These are phyloP conservation scores for Pimpla rufipes DNA, from an alignment of 2,888 invertebrate species.

Conservation along the genomic window DNA sequence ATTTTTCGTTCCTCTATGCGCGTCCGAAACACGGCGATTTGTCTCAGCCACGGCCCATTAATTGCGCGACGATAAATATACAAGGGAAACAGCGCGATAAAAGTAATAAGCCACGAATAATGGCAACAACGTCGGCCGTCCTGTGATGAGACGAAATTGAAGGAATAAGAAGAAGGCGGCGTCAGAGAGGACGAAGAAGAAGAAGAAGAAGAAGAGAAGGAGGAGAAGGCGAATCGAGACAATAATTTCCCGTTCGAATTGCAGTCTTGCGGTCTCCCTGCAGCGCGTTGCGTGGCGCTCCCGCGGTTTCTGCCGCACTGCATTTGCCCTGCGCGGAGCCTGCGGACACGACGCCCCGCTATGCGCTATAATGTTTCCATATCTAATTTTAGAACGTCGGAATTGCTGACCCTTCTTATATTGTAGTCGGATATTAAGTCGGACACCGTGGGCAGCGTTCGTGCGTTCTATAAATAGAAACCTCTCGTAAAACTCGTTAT, in stretches of 20 bases:
- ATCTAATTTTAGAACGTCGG: conserved; percentile 41
- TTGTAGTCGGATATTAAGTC: conserved; percentile 13
- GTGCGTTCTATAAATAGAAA: conserved; percentile 50
- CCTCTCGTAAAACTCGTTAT: conserved; percentile 49
- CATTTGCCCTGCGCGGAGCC: not conserved
- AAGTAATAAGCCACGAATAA: too few species aligned
- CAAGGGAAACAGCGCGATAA: too few species aligned
- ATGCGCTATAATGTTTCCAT: conserved; percentile 16
- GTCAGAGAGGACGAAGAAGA: too few species aligned
- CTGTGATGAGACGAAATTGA: not conserved
- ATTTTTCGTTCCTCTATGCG: too few species aligned
- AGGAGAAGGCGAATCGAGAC: not conserved
- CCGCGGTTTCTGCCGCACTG: conserved; percentile 9
- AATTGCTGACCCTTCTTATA: conserved; percentile 40
- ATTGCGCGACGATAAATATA: too few species aligned
- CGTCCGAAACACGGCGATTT: too few species aligned
- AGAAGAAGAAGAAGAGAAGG: too few species aligned
- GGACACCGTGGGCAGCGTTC: conserved; percentile 27
- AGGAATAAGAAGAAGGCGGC: not conserved
- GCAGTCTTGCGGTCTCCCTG: conserved; percentile 26
- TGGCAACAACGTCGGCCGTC: too few species aligned
- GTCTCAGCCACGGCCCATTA: too few species aligned
- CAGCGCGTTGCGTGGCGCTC: not conserved
- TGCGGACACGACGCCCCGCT: conserved; percentile 3
- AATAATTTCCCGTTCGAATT: conserved; percentile 60